Conservation (phyloP, 2,888 invertebrate genomes). For the Scaptomyza caliginosa region DNA sequence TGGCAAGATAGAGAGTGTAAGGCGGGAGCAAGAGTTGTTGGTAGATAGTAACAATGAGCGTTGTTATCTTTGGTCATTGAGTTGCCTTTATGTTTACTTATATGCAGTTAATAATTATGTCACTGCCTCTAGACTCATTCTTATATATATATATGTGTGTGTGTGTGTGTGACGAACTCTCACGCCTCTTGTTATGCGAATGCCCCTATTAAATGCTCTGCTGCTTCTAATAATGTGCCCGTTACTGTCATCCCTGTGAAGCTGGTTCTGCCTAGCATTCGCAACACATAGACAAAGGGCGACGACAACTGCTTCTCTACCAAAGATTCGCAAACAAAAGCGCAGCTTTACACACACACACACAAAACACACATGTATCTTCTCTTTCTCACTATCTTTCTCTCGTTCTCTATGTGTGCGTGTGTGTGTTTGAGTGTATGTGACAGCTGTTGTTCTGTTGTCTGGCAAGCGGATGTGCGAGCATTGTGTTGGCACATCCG, state of each 20-base stretch:
- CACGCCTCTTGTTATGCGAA: constrained; percentile 73
- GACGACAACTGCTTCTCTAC: constrained; percentile 35
- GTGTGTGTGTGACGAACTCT: constrained; percentile 27
- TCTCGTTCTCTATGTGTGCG: constrained; percentile 33
- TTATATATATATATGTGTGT: not conserved
- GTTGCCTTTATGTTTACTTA: constrained; percentile 70
- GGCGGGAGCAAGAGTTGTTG: too few relatives aligned
- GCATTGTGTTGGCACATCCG: constrained; percentile 79
- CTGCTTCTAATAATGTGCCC: constrained; percentile 75
- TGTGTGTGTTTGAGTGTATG: constrained; percentile 52
- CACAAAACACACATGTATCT: constrained; percentile 16
- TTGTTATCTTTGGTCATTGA: constrained; percentile 71
- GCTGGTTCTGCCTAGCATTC: constrained; percentile 2
- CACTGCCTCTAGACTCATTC: constrained; percentile 46
- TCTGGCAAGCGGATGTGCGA: constrained; percentile 76
- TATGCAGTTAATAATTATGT: constrained; percentile 76
- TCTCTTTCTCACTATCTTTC: constrained; percentile 31
- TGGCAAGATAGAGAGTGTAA: constrained; percentile 39
- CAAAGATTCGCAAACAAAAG: constrained; percentile 72
- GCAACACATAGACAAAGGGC: constrained; percentile 46
- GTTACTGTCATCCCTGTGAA: constrained; percentile 55
- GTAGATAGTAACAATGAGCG: constrained; percentile 3
- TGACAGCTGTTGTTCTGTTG: constrained; percentile 76
- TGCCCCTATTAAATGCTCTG: constrained; percentile 78
- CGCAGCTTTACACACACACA: constrained; percentile 62